Percentiles rank a stretch among this genome's conserved stretches.
These are phyloP conservation scores for Trichomycterus rosablanca DNA, from an alignment of 2,113 vertebrate genomes.

Conservation along the genomic window DNA sequence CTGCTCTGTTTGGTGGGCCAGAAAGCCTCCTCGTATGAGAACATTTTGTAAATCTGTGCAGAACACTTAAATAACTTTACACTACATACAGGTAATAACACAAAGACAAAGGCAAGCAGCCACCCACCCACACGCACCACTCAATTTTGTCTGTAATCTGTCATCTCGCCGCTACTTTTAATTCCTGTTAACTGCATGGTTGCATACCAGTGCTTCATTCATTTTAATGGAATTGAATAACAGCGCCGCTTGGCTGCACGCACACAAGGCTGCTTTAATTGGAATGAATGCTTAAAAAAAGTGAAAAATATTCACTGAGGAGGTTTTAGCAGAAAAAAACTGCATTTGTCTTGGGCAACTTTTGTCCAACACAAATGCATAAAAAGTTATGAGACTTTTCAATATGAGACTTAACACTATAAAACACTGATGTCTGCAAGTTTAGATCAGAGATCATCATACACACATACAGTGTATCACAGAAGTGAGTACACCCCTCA, in stretches of 20 bases:
- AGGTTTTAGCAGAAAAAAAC: constrained; percentile 52
- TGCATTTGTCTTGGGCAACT: constrained; percentile 43
- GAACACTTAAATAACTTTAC: constrained; percentile 15
- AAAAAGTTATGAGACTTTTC: not conserved
- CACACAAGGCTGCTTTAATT: constrained; percentile 70
- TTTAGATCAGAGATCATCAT: too few relatives aligned
- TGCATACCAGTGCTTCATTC: constrained; percentile 69
- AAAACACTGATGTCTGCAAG: too few relatives aligned
- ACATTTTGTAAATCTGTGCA: too few relatives aligned
- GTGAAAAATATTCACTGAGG: constrained; percentile 48
- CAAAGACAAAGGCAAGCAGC: constrained; percentile 29
- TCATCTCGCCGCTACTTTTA: constrained; percentile 75
- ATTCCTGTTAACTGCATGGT: constrained; percentile 77
- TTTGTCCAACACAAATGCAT: constrained; percentile 3
- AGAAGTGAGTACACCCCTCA: too few relatives aligned
- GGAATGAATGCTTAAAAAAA: constrained; percentile 60
- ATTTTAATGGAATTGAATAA: constrained; percentile 77
- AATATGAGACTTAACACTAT: not conserved
- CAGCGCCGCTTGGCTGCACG: constrained; percentile 69
- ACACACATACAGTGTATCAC: too few relatives aligned
- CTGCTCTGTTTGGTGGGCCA: too few relatives aligned
- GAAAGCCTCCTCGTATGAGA: too few relatives aligned
- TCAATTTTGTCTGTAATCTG: constrained; percentile 66
- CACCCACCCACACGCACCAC: constrained; percentile 41
- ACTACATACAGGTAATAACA: constrained; percentile 32